Conservation (phyloP, 2,888 invertebrate species). For the Pristionchus japonicus region DNA sequence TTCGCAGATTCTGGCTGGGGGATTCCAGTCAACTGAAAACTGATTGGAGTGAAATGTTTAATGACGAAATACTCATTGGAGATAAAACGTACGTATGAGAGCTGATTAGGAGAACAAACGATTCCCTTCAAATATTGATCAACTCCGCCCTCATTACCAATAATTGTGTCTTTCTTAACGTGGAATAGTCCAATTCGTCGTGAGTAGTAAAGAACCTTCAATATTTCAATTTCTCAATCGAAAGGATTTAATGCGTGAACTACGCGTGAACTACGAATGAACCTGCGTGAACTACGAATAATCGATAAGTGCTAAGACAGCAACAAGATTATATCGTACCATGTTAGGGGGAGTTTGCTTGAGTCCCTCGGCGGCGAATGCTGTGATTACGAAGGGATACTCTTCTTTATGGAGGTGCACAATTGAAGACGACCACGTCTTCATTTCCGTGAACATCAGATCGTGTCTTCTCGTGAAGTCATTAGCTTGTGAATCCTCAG, state of each 20-base stretch:
- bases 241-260: neutral
- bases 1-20: neutral
- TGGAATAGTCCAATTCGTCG: slow-evolving; percentile 27
- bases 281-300: no score
- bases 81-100: slow-evolving; percentile 7
- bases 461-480: neutral
- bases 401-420: slow-evolving; percentile 13
- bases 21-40: slow-evolving; percentile 9
- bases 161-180: neutral
- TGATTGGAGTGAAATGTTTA: no score
- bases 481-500: neutral
- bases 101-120: neutral
- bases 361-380: slow-evolving; percentile 19
- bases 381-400: slow-evolving; percentile 23
- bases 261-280: no score
- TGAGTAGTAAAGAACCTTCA: neutral
- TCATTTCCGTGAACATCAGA: neutral
- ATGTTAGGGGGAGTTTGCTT: neutral
- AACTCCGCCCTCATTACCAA: neutral
- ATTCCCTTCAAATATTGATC: neutral
- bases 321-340: no score
- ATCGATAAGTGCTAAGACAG: no score
- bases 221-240: neutral
- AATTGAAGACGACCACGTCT: no score
- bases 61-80: no score